A percentile compares a stretch with the other conserved stretches of the same genome.
phyloP scores from a whole-genome alignment of 2,797 vertebrate genomes.

The Xiphophorus birchmanni region DNA sequence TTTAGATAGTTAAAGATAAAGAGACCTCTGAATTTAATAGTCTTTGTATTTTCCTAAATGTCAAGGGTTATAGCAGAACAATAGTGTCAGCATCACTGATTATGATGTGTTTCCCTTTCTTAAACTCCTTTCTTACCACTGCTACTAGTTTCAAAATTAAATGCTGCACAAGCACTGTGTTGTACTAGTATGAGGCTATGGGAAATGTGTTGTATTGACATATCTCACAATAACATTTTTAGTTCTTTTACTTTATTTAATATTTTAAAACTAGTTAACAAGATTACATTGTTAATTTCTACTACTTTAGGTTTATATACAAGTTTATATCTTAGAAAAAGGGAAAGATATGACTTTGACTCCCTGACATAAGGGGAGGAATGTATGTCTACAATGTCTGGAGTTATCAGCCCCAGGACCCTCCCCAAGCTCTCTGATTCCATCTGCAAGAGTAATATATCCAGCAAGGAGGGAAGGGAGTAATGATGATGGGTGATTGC shows the following conservation, averaged over 20 bases:
- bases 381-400: slow-evolving; percentile 61
- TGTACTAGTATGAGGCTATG: background rate
- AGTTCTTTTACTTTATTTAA: slow-evolving; percentile 51
- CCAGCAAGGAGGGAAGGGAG: slow-evolving; percentile 54
- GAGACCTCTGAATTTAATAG: slow-evolving; percentile 45
- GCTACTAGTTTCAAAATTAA: slow-evolving; percentile 30
- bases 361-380: slow-evolving; percentile 66
- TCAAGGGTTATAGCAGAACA: background rate
- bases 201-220: slow-evolving; percentile 32
- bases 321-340: slow-evolving; percentile 23
- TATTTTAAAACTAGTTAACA: slow-evolving; percentile 22
- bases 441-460: slow-evolving; percentile 56
- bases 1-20: slow-evolving; percentile 28
- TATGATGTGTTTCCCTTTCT: background rate
- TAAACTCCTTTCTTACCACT: background rate
- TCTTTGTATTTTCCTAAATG: slow-evolving; percentile 33
- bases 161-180: slow-evolving; percentile 28
- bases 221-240: slow-evolving; percentile 30
- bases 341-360: slow-evolving; percentile 61
- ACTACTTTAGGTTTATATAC: slow-evolving; percentile 10
- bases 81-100: background rate
- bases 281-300: background rate
- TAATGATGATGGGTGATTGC: slow-evolving; percentile 42
- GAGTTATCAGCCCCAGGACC: slow-evolving; percentile 73
- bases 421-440: slow-evolving; percentile 52